phyloP scores from a whole-genome alignment of 1,140 invertebrate genomes.

The Neelides sp. region DNA sequence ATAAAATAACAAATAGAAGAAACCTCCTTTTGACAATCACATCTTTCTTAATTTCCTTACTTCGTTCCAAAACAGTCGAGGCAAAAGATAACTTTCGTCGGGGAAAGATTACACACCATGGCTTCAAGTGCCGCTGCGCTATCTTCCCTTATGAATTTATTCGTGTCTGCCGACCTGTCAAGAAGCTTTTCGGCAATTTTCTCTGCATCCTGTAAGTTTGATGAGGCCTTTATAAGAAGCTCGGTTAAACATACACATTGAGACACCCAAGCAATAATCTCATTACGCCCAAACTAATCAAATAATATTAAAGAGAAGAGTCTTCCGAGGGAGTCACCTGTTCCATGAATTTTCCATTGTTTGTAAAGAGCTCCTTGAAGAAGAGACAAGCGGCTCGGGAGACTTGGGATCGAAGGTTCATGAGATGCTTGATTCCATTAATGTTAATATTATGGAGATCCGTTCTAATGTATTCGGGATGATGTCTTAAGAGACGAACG shows the following conservation, averaged over 20 bases:
- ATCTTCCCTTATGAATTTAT: conserved; percentile 78
- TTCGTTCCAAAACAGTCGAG: conserved; percentile 49
- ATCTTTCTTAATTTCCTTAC: conserved; percentile 38
- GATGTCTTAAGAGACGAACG: conserved; percentile 55
- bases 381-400: conserved; percentile 68
- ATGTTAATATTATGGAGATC: conserved; percentile 53
- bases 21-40: neutral
- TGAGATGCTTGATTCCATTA: conserved; percentile 59
- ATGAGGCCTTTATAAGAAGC: neutral
- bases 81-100: conserved; percentile 44
- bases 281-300: neutral
- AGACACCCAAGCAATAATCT: too few relatives aligned
- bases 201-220: conserved; percentile 59
- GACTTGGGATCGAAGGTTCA: conserved; percentile 80
- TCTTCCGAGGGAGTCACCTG: conserved; percentile 42
- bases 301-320: too few relatives aligned
- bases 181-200: conserved; percentile 65
- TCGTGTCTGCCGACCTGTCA: conserved; percentile 79
- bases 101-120: conserved; percentile 58
- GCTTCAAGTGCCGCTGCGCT: conserved; percentile 64
- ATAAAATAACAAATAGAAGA: neutral
- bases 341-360: conserved; percentile 59
- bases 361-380: conserved; percentile 59
- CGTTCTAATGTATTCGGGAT: conserved; percentile 48
- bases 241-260: too few relatives aligned